Percentiles rank a stretch among this genome's conserved stretches.
phyloP scores from a whole-genome alignment of 2,888 invertebrate species.

The Chrysolina haemoptera region DNA sequence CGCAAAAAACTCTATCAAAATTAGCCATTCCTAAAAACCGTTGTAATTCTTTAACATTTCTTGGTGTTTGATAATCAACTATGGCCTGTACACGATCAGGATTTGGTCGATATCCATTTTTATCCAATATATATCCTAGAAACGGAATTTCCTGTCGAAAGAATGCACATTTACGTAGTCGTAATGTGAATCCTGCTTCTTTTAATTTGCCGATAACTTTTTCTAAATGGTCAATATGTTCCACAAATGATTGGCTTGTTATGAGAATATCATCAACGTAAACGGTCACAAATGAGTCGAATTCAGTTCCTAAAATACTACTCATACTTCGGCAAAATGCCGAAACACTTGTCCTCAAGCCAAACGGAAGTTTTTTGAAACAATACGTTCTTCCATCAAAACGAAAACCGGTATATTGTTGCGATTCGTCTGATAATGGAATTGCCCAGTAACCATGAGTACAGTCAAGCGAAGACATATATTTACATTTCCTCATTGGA shows the following conservation, averaged over 20 bases:
- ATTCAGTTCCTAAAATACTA: constrained; percentile 33
- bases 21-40: constrained; percentile 53
- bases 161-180: constrained; percentile 38
- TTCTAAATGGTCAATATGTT: constrained; percentile 42
- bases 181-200: constrained; percentile 34
- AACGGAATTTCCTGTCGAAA: constrained; percentile 34
- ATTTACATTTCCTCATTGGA: constrained; percentile 20
- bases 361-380: constrained; percentile 46
- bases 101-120: constrained; percentile 34
- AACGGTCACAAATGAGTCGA: constrained; percentile 28
- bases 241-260: constrained; percentile 27
- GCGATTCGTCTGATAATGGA: constrained; percentile 30
- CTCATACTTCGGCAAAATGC: constrained; percentile 27
- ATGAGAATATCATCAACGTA: constrained; percentile 46
- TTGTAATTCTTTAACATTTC: constrained; percentile 54
- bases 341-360: constrained; percentile 32
- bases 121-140: constrained; percentile 39
- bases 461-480: constrained; percentile 42
- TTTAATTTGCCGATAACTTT: constrained; percentile 28
- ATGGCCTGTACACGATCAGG: constrained; percentile 51
- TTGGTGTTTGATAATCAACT: constrained; percentile 52
- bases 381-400: constrained; percentile 34
- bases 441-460: constrained; percentile 48
- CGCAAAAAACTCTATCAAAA: constrained; percentile 48
- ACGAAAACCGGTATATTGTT: constrained; percentile 48